phyloP scores from a whole-genome alignment of 2,888 invertebrate genomes.

The Dinocampus coccinellae region DNA sequence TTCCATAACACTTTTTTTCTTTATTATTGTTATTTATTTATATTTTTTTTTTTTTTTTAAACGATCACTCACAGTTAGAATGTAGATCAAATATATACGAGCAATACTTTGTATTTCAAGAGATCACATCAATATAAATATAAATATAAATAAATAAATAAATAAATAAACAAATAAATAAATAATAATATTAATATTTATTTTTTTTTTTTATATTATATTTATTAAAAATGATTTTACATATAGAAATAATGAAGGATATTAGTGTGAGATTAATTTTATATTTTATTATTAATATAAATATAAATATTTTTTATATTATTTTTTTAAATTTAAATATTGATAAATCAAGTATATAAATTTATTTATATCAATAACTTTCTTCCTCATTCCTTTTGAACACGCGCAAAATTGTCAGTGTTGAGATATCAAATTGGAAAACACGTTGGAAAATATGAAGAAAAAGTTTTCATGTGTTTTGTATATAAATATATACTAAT shows the following conservation, averaged over 20 bases:
- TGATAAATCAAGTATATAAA: not conserved
- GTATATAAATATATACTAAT: not conserved
- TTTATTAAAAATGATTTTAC: not conserved
- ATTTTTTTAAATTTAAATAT: no score
- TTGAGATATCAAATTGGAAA: conserved; percentile 7
- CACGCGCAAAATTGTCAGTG: not conserved
- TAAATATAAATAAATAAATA: no score
- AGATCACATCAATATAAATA: not conserved
- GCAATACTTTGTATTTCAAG: not conserved
- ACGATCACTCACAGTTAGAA: not conserved
- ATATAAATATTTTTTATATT: no score
- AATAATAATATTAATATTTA: no score
- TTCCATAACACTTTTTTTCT: not conserved
- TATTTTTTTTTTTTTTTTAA: not conserved
- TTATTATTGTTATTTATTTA: not conserved
- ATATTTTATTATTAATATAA: no score
- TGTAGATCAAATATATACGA: not conserved
- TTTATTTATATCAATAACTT: not conserved
- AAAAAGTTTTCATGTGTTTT: conserved; percentile 4
- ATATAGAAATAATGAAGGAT: no score
- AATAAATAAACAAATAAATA: no score
- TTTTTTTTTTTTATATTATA: not conserved
- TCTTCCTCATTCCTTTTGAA: conserved; percentile 13
- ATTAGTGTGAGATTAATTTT: no score
- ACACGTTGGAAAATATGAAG: conserved; percentile 15